phyloP scores from a whole-genome alignment of 2,113 vertebrate genomes.

The Oryctolagus cuniculus region DNA sequence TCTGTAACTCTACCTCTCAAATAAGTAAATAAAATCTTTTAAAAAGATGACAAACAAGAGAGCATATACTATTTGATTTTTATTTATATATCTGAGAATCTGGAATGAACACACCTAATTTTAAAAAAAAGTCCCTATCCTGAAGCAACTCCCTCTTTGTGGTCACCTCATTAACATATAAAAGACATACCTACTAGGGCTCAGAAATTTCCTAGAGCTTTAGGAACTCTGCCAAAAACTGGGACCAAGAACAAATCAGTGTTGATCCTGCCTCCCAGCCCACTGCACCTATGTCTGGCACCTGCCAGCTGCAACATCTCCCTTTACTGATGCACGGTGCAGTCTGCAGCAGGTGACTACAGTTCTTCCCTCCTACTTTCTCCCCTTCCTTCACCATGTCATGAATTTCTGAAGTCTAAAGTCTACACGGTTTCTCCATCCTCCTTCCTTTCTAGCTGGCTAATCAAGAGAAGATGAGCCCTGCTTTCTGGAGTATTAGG shows the following conservation, averaged over 20 bases:
- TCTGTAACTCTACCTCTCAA: too few species aligned
- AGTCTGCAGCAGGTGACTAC: not conserved
- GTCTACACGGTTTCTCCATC: not conserved
- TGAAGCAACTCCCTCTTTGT: not conserved
- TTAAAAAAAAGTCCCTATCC: not conserved
- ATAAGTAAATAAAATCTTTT: too few species aligned
- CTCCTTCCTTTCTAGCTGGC: not conserved
- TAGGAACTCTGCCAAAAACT: not conserved
- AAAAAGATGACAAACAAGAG: too few species aligned
- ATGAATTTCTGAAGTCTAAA: conserved; percentile 21
- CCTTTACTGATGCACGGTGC: not conserved
- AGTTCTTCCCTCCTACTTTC: not conserved
- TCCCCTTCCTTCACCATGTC: not conserved
- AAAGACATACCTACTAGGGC: not conserved
- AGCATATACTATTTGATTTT: too few species aligned
- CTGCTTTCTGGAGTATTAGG: not conserved
- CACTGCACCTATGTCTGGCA: not conserved
- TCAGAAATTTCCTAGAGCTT: not conserved
- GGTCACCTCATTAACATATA: not conserved
- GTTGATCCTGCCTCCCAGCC: not conserved
- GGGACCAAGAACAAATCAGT: not conserved
- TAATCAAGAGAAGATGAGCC: not conserved
- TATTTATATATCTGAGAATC: too few species aligned
- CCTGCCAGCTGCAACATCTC: not conserved
- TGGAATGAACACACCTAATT: too few species aligned